Base-by-base conservation (phyloP, 2,797 vertebrate genomes). In the Tapera naevia region DNA sequence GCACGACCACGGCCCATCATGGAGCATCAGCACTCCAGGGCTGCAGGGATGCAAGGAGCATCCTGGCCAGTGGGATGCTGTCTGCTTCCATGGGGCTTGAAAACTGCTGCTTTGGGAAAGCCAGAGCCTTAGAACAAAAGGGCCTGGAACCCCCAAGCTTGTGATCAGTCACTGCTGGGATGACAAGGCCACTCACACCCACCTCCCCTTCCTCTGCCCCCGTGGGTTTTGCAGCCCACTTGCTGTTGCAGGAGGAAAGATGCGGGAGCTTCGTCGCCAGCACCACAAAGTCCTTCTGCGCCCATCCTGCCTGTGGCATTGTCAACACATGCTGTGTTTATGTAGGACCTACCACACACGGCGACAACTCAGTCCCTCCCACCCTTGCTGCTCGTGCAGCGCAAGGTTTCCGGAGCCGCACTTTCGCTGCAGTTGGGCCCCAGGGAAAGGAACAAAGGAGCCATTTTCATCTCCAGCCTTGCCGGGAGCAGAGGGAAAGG, bases 381-480 rank as follows among this genome's bases (percentile, higher is more conserved):
- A 81, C 91, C 91, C 94, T 71, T 16, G 5, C 76, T 0, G 48
- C 86, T 51, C 4, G 0, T 51, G 81, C 93, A 54, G 37, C 9
- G 1, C 27, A 76, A 90, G 89, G 66, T 89, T 94, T 95, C 92
- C 46, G 73, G 95, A 96, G 93, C 89, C 1, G 80, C 75, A 75
- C 92, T 89, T 75, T 79, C 51, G 23, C 89, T 91, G 92, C 92
- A 91, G 79, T 95, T 93, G 89, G 91, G 87, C 95, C 93, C 87
- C 93, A 92, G 94, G 96, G 94, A 96, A 91, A 87, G 95, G 95
- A 97, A 95, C 93, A 95, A 95, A 96, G 94, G 91, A 93, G 86
- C 91, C 94, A 96, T 95, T 94, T 95, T 97, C 94, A 94, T 96
- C 92, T 91, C 87, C 87, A 88, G 82, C 95, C 71, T 94, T 4